These are phyloP conservation scores for Lonchura striata DNA, from an alignment of 2,113 vertebrate species.

Conservation along the genomic window DNA sequence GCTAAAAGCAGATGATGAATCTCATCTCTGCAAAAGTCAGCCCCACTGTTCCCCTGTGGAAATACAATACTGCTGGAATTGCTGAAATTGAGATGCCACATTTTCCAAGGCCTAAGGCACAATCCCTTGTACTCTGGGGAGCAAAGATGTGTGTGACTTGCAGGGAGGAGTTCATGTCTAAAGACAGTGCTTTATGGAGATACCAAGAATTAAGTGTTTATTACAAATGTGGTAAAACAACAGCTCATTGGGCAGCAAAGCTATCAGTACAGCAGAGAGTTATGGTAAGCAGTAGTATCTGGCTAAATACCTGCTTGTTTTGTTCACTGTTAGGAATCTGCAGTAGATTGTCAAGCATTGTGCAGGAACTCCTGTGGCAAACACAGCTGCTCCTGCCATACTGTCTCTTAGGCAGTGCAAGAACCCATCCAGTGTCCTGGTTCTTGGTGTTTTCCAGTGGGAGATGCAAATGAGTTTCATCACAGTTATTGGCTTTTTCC, in stretches of 20 bases:
- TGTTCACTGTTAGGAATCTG: background rate
- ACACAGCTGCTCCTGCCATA: background rate
- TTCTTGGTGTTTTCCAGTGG: background rate
- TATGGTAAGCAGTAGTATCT: background rate
- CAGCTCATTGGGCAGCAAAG: background rate
- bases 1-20: background rate
- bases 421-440: background rate
- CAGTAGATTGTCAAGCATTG: background rate
- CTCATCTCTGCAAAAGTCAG: background rate
- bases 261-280: background rate
- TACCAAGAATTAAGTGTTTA: background rate
- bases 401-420: background rate
- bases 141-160: background rate
- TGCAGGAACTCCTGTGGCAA: background rate
- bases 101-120: background rate
- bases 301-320: background rate
- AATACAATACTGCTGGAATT: background rate
- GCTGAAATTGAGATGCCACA: background rate
- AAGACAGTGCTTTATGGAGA: background rate
- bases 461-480: background rate
- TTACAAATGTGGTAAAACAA: background rate
- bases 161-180: background rate
- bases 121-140: background rate
- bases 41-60: background rate
- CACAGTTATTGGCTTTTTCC: background rate